Percentiles rank a stretch among this genome's conserved stretches.
phyloP scores from a whole-genome alignment of 1,140 invertebrate genomes.

The Lordiphosa collinella region DNA sequence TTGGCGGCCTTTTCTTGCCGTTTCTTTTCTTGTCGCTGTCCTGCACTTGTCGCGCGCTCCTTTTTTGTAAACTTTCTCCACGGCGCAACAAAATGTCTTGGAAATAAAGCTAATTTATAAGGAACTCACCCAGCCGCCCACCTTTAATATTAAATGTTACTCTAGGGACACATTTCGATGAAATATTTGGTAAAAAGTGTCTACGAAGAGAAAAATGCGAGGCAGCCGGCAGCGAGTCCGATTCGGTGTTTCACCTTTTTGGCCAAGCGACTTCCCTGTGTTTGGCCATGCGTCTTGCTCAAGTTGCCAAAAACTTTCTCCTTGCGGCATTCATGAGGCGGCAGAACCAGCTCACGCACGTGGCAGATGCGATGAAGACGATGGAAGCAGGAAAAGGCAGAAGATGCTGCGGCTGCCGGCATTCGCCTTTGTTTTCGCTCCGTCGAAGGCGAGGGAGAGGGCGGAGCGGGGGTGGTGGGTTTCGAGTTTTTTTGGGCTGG shows the following conservation, averaged over 20 bases:
- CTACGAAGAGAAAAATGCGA: conserved; percentile 69
- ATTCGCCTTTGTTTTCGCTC: conserved; percentile 48
- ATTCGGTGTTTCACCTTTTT: conserved; percentile 40
- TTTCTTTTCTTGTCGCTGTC: conserved; percentile 14
- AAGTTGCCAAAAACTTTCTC: conserved; percentile 73
- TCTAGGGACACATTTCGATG: conserved; percentile 80
- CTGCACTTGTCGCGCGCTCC: conserved; percentile 33
- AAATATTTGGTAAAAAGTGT: conserved; percentile 80
- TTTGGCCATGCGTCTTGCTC: conserved; percentile 50
- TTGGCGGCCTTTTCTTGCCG: conserved; percentile 35
- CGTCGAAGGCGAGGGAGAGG: neutral
- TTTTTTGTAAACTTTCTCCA: conserved; percentile 66
- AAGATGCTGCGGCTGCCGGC: conserved; percentile 57
- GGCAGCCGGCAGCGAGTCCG: conserved; percentile 14
- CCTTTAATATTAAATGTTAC: conserved; percentile 80
- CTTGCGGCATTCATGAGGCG: conserved; percentile 59
- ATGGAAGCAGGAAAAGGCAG: conserved; percentile 8
- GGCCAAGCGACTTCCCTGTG: conserved; percentile 24
- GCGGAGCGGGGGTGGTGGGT: conserved; percentile 16
- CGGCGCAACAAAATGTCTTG: conserved; percentile 75
- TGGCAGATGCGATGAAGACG: conserved; percentile 41
- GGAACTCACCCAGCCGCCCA: conserved; percentile 49
- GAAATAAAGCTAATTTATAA: conserved; percentile 79
- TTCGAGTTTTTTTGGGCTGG: conserved; percentile 29
- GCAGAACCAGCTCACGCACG: conserved; percentile 54